Evolutionary conservation across 2,797 vertebrate genomes (phyloP), one percentile per base, ranked within the genome.

Genomic region (Pelochelys cantorii): DNA sequence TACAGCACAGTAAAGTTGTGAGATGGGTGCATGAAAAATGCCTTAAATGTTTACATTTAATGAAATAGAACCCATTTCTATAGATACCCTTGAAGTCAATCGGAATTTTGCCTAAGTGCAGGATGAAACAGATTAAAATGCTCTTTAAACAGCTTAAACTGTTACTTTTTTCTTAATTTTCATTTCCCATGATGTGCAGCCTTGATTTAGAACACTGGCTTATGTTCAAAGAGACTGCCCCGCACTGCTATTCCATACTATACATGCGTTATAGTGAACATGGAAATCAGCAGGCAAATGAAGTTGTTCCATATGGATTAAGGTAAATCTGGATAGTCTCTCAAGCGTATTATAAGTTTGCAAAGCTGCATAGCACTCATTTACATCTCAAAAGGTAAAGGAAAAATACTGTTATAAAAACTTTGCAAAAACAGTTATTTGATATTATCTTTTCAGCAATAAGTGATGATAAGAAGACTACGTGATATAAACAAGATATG

Each of bases 381-480:
- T 71, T 71, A 71, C n/a, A 71, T 37, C 68, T 71, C 34, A 37
- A 68, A 34, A 68, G 62, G n/a, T 71, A 71, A 37, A 71, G 68
- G 34, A 71, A 22, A 34, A 37, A 22, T 68, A 59, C 2, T 1
- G 7, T 53, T 4, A 77, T 11, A n/a, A 81, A 85, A 89, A 20
- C 22, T 56, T 85, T 5, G 15, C 5, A 77, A 17, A 83, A 84
- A 48, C 18, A 22, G n/a, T 71, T 37, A 20, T 29, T 31, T 86
- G 17, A 14, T 93, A 81, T 65, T 10, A 9, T 22, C 89, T 79
- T 57, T 15, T 71, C 10, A 37, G 34, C 22, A 48, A 0, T 9
- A 25, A 3, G 4, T 0, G 0, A 6, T 79, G 87, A 52, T 11
- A 84, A 84, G 75, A 75, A 1, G 2, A 68, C 17, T 1, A 2